A percentile compares a stretch with the other conserved stretches of the same genome.
phyloP scores from a whole-genome alignment of 2,113 vertebrate species.

The Oenanthe oenanthe region DNA sequence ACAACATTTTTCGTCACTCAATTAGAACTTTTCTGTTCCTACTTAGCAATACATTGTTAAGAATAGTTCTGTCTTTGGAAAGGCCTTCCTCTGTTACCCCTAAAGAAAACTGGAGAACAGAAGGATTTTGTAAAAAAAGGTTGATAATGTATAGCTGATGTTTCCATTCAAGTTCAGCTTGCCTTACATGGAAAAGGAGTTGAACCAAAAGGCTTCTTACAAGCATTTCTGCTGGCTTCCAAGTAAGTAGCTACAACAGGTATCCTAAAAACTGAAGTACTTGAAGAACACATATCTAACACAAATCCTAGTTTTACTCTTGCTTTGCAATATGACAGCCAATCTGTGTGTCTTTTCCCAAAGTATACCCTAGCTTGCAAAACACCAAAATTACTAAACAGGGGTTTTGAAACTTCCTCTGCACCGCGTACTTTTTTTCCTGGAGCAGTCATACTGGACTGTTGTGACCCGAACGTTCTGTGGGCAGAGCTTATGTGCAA shows the following conservation, averaged over 20 bases:
- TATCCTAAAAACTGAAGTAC: background rate
- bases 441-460: background rate
- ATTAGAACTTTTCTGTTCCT: background rate
- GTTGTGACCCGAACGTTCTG: background rate
- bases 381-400: slow-evolving; percentile 34
- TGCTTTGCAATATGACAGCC: background rate
- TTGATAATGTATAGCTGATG: background rate
- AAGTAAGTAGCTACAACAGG: background rate
- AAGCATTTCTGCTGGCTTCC: background rate
- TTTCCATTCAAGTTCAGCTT: background rate
- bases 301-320: background rate
- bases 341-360: background rate
- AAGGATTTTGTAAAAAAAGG: background rate
- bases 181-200: background rate
- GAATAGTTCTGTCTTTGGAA: background rate
- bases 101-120: background rate
- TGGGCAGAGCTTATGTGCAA: background rate
- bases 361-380: slow-evolving; percentile 15
- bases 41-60: background rate
- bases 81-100: background rate
- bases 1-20: background rate
- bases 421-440: background rate
- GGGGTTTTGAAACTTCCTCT: slow-evolving; percentile 53
- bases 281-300: background rate
- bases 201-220: background rate